Conservation (phyloP, 2,888 invertebrate genomes). For the Plebejus melissa region DNA sequence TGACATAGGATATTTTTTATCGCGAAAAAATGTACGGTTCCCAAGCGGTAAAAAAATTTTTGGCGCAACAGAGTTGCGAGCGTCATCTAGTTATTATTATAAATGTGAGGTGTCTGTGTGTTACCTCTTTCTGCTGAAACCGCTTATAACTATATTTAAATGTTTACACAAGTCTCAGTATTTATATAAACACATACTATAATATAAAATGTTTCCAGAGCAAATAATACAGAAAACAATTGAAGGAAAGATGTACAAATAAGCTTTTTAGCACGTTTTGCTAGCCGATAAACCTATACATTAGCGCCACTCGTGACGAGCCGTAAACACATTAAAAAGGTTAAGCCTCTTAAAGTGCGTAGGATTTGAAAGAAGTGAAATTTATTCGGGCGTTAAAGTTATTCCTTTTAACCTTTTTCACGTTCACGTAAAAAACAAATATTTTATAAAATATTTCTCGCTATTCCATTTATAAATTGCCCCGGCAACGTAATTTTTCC, state of each 20-base stretch:
- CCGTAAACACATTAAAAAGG: constrained; percentile 24
- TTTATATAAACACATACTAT: too few relatives aligned
- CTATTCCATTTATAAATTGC: background rate
- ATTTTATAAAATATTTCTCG: background rate
- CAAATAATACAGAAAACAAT: background rate
- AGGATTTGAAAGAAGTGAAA: constrained; percentile 21
- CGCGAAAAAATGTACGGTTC: too few relatives aligned
- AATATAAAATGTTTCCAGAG: too few relatives aligned
- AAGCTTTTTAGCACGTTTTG: background rate
- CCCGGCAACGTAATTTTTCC: background rate
- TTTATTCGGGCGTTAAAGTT: constrained; percentile 17
- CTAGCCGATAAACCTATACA: background rate
- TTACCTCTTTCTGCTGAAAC: too few relatives aligned
- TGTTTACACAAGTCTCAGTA: too few relatives aligned
- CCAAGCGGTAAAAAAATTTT: too few relatives aligned
- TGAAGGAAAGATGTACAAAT: background rate
- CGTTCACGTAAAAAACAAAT: constrained; percentile 17
- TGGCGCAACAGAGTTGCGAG: too few relatives aligned
- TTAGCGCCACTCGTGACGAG: background rate
- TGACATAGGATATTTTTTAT: too few relatives aligned
- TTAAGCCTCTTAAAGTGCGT: constrained; percentile 26
- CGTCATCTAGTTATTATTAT: too few relatives aligned
- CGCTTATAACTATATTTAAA: too few relatives aligned
- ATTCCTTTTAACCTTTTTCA: constrained; percentile 26
- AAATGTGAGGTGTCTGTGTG: too few relatives aligned